phyloP scores from a whole-genome alignment of 2,113 vertebrate species.

The Phyllostomus hastatus region DNA sequence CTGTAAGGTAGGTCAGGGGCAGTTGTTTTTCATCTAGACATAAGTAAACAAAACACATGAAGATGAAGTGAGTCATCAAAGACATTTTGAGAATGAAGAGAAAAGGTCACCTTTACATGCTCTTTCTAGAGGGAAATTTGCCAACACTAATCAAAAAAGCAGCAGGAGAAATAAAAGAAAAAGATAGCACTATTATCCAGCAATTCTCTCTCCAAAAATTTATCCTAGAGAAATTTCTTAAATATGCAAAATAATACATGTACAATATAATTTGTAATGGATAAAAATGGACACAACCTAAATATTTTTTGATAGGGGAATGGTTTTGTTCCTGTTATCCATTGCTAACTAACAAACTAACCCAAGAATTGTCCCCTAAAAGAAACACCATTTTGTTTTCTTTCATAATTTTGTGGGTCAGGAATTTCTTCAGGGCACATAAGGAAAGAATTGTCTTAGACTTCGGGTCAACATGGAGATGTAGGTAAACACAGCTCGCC shows the following conservation, averaged over 20 bases:
- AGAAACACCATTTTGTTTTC: neutral
- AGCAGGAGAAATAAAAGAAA: neutral
- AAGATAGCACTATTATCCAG: neutral
- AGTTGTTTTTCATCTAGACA: neutral
- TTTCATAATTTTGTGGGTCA: neutral
- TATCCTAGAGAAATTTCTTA: neutral
- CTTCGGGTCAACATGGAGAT: no score
- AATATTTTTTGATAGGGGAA: neutral
- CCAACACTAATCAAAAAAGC: neutral
- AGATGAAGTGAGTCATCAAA: neutral
- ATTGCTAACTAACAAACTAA: neutral
- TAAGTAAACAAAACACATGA: neutral
- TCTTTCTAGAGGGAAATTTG: neutral
- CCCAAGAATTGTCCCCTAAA: neutral
- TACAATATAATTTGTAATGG: neutral
- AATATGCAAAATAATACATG: neutral
- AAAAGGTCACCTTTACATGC: neutral
- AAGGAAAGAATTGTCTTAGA: neutral
- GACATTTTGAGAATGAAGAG: neutral
- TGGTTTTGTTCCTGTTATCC: neutral
- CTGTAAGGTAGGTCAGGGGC: neutral
- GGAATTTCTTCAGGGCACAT: neutral
- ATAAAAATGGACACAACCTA: neutral
- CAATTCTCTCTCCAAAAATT: neutral
- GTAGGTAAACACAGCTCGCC: no score